These are phyloP conservation scores for Brachypteracias leptosomus DNA, from an alignment of 2,113 vertebrate species.

Conservation along the genomic window DNA sequence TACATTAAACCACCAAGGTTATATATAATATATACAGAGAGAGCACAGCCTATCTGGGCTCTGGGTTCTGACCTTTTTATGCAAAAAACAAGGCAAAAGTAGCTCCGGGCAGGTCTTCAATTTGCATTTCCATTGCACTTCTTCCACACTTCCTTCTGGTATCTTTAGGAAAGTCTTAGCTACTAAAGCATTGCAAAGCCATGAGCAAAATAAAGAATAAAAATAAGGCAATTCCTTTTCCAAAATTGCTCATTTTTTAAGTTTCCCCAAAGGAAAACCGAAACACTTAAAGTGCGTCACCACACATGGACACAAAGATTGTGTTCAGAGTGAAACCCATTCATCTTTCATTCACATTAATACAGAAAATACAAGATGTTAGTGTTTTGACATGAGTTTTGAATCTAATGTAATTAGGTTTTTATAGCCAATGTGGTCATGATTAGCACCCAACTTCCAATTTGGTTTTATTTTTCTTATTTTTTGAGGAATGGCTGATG, in stretches of 20 bases:
- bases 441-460: neutral
- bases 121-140: constrained; percentile 30
- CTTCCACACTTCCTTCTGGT: neutral
- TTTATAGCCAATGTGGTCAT: neutral
- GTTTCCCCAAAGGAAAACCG: neutral
- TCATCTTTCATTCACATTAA: neutral
- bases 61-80: constrained; percentile 4
- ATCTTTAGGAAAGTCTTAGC: neutral
- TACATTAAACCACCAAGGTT: neutral
- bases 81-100: neutral
- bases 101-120: constrained; percentile 14
- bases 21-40: neutral
- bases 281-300: neutral
- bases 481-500: neutral
- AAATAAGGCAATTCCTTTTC: neutral
- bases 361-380: neutral
- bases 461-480: neutral
- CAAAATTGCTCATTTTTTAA: neutral
- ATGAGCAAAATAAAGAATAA: neutral
- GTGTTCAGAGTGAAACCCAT: neutral
- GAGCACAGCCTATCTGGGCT: neutral
- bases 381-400: neutral
- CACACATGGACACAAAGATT: neutral
- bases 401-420: neutral
- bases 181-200: neutral